Percentiles rank a stretch among this genome's conserved stretches.
These are phyloP conservation scores for Leptarthrus brevirostris DNA, from an alignment of 2,888 invertebrate genomes.

Conservation along the genomic window DNA sequence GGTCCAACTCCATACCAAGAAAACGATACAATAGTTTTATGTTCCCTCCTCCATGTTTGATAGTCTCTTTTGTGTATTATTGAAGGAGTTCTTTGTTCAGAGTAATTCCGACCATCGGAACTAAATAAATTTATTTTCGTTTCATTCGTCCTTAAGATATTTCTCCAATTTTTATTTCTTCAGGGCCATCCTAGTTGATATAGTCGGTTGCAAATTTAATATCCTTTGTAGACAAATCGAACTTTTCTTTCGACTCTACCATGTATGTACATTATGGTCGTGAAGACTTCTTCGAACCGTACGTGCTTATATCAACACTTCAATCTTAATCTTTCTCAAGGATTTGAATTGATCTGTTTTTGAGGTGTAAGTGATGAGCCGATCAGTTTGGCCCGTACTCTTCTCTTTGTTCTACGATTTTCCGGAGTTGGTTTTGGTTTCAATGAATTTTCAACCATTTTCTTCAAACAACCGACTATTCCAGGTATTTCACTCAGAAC, in stretches of 20 bases:
- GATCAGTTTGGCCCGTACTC: no score
- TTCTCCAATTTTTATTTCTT: neutral
- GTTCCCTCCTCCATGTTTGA: no score
- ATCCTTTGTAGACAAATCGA: neutral
- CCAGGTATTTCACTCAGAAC: neutral
- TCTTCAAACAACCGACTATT: slow-evolving; percentile 2
- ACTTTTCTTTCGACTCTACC: neutral
- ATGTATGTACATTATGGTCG: neutral
- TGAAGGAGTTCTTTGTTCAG: no score
- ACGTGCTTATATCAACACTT: neutral
- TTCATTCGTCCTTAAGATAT: no score
- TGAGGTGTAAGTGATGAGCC: no score
- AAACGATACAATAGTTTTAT: no score
- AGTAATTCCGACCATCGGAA: no score
- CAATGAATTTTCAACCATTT: neutral
- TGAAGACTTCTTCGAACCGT: neutral
- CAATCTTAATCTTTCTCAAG: neutral
- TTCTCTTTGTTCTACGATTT: neutral
- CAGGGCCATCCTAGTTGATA: slow-evolving; percentile 2
- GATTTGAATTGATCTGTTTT: neutral
- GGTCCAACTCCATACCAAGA: no score
- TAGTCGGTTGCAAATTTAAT: slow-evolving; percentile 1
- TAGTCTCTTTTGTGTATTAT: no score
- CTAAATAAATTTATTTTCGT: no score
- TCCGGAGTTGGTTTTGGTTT: neutral